phyloP scores from a whole-genome alignment of 2,888 invertebrate genomes.

The Quadriops clusia region DNA sequence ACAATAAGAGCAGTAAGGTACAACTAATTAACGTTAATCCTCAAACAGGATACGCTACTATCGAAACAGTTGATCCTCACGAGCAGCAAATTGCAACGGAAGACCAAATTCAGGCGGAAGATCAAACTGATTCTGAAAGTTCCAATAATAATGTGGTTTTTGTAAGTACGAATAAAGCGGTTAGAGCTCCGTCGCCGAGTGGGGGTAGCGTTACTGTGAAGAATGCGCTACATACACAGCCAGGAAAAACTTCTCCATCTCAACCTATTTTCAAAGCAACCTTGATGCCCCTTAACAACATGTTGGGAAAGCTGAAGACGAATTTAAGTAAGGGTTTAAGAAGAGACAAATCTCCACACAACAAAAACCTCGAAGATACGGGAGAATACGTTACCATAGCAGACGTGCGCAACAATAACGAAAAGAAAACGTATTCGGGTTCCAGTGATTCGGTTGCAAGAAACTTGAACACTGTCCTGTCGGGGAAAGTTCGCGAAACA shows the following conservation, averaged over 20 bases:
- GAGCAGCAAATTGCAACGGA: too few species aligned
- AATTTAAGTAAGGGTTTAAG: slow-evolving; percentile 27
- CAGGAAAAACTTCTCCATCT: slow-evolving; percentile 11
- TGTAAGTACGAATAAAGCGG: slow-evolving; percentile 16
- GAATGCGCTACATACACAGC: slow-evolving; percentile 18
- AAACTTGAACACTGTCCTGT: slow-evolving; percentile 46
- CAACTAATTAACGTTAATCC: slow-evolving; percentile 31
- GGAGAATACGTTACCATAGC: slow-evolving; percentile 82
- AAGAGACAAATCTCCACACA: slow-evolving; percentile 37
- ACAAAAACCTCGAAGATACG: slow-evolving; percentile 39
- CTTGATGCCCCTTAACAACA: slow-evolving; percentile 55
- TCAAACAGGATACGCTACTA: slow-evolving; percentile 33
- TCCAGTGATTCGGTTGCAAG: slow-evolving; percentile 57
- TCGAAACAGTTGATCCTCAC: slow-evolving; percentile 26
- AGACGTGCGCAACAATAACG: slow-evolving; percentile 67
- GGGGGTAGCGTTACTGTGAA: slow-evolving; percentile 30
- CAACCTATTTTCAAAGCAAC: slow-evolving; percentile 36
- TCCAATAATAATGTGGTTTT: slow-evolving; percentile 8
- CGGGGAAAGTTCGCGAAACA: slow-evolving; percentile 50
- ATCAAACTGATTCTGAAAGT: slow-evolving; percentile 2
- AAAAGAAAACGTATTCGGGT: slow-evolving; percentile 47
- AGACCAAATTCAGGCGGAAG: slow-evolving; percentile 5
- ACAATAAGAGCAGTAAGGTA: slow-evolving; percentile 20
- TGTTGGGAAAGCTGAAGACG: slow-evolving; percentile 47
- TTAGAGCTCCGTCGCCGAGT: slow-evolving; percentile 31